Evolutionary conservation across 2,888 invertebrate species (phyloP).

Genomic region (Tenthredo distinguenda): DNA sequence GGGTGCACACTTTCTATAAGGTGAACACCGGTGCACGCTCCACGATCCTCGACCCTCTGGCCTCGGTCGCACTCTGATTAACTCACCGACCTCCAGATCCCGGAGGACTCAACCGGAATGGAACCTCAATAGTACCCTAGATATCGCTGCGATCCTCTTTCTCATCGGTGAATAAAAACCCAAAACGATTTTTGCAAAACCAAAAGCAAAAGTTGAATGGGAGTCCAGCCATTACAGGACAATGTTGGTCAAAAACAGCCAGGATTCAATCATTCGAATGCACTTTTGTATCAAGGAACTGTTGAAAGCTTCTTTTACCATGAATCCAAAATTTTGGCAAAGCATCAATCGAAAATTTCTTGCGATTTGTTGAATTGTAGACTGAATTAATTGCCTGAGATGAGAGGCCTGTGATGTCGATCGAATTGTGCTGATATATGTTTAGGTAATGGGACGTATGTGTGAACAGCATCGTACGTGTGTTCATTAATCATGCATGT

Average conservation of each 20-base stretch:
- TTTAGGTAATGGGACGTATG: neutral
- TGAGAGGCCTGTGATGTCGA: neutral
- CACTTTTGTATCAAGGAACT: neutral
- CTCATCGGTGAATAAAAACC: neutral
- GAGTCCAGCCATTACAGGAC: neutral
- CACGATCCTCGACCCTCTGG: constrained; percentile 35
- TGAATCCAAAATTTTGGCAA: neutral
- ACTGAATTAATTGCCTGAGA: neutral
- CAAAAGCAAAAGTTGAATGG: neutral
- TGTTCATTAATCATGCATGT: neutral
- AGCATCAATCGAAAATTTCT: neutral
- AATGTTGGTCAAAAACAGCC: neutral
- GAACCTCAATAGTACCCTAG: neutral
- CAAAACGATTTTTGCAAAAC: neutral
- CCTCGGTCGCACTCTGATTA: constrained; percentile 37
- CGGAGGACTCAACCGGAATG: constrained; percentile 1
- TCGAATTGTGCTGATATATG: neutral
- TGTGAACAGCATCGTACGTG: neutral
- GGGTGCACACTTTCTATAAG: constrained; percentile 32
- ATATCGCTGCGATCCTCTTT: neutral
- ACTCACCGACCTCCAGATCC: constrained; percentile 16
- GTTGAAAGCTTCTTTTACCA: neutral
- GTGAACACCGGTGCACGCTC: constrained; percentile 9
- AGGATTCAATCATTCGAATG: neutral
- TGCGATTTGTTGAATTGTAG: neutral